Conservation (phyloP, 2,888 invertebrate genomes). For the Leucophora obtusa region DNA sequence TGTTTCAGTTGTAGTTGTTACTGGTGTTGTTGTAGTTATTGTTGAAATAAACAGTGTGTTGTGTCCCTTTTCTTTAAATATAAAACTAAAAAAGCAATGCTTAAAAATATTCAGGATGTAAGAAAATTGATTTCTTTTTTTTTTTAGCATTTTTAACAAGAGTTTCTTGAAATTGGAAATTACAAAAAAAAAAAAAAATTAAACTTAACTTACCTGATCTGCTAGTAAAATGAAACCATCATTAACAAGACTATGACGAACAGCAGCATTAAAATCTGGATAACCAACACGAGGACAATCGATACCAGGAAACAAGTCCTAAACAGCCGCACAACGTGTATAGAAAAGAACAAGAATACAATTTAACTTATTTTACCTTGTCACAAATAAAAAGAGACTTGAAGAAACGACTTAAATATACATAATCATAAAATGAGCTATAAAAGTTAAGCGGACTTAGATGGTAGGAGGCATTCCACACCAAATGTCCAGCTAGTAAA, state of each 20-base stretch:
- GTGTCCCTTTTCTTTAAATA: constrained; percentile 33
- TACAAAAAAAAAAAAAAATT: constrained; percentile 55
- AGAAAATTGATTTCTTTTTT: constrained; percentile 33
- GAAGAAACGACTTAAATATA: no score
- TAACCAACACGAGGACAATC: constrained; percentile 93
- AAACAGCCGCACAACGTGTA: constrained; percentile 65
- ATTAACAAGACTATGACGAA: constrained; percentile 83
- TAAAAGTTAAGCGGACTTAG: no score
- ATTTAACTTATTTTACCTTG: no score
- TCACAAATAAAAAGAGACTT: no score
- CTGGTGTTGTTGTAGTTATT: constrained; percentile 8
- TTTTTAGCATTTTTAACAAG: constrained; percentile 15
- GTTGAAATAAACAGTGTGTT: constrained; percentile 35
- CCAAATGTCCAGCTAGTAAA: no score
- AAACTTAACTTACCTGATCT: constrained; percentile 81
- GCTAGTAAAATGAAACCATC: constrained; percentile 85
- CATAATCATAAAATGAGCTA: no score
- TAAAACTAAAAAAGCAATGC: constrained; percentile 1
- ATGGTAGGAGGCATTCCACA: no score
- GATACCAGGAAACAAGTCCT: constrained; percentile 93
- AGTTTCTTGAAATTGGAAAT: constrained; percentile 13
- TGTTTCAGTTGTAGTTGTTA: constrained; percentile 24
- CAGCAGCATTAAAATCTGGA: constrained; percentile 90
- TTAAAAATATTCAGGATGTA: constrained; percentile 33
- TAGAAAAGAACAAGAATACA: no score